phyloP scores from a whole-genome alignment of 92 coral and sea anemone species.

The Chrysogorgia sp. region DNA sequence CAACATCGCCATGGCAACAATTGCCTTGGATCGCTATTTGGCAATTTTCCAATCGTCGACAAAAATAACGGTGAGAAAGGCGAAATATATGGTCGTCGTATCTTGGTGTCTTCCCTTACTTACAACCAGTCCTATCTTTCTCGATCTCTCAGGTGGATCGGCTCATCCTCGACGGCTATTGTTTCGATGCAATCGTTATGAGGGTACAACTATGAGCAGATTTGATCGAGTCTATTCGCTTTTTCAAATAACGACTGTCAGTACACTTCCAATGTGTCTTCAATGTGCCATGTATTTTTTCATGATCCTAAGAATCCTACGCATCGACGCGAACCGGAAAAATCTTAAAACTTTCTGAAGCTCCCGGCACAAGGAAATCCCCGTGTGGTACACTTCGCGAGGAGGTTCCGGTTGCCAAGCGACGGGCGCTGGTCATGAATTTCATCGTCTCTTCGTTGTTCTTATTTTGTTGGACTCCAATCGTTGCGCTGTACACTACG shows the following conservation, averaged over 20 bases:
- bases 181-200: constrained; percentile 62
- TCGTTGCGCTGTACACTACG: constrained; percentile 74
- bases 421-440: constrained; percentile 95
- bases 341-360: constrained; percentile 15
- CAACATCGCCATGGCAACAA: constrained; percentile 76
- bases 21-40: constrained; percentile 83
- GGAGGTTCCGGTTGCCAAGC: constrained; percentile 89
- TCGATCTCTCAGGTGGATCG: constrained; percentile 78
- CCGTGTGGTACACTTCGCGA: constrained; percentile 52
- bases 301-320: constrained; percentile 71
- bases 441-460: constrained; percentile 88
- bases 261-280: constrained; percentile 71
- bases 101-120: constrained; percentile 93
- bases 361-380: constrained; percentile 20
- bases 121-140: constrained; percentile 86
- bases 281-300: constrained; percentile 70
- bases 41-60: constrained; percentile 83
- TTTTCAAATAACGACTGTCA: constrained; percentile 79
- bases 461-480: constrained; percentile 89
- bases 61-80: constrained; percentile 92
- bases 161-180: constrained; percentile 76
- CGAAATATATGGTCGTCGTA: constrained; percentile 87
- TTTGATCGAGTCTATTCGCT: constrained; percentile 79
- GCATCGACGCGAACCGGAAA: constrained; percentile 53
- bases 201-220: constrained; percentile 52